These are phyloP conservation scores for Lathamus discolor DNA, from an alignment of 2,113 vertebrate genomes.

Conservation along the genomic window DNA sequence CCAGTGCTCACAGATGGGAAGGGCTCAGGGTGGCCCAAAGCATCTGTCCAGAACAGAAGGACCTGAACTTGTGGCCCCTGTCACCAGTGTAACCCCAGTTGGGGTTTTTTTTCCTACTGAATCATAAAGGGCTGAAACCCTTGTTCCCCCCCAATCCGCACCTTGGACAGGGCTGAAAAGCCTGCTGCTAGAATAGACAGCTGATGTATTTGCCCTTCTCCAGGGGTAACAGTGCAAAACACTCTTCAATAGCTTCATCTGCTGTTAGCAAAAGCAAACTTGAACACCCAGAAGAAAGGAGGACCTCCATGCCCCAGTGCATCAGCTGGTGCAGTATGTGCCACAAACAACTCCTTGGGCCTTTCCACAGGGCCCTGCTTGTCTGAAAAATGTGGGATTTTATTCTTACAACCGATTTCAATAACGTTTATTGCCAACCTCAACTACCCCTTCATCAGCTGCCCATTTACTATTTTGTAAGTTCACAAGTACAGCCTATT, in stretches of 20 bases:
- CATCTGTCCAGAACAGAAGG: background rate
- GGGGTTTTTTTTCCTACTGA: background rate
- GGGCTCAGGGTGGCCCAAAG: background rate
- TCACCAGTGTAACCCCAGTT: background rate
- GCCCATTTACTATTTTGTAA: background rate
- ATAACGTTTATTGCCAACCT: background rate
- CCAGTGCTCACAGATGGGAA: background rate
- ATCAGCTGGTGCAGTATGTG: background rate
- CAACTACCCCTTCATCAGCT: background rate
- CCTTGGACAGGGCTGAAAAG: background rate
- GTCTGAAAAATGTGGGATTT: background rate
- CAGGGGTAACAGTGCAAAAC: background rate
- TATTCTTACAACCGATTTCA: background rate
- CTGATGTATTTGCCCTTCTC: background rate
- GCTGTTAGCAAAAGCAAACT: background rate
- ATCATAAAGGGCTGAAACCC: background rate
- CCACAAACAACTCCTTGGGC: background rate
- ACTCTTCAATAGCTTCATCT: fast-evolving
- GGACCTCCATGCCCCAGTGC: background rate
- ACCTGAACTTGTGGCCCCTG: background rate
- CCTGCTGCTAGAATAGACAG: background rate
- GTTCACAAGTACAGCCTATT: background rate
- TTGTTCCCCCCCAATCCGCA: background rate
- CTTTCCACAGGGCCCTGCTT: background rate
- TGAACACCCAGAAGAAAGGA: background rate